Conservation (phyloP, 2,113 vertebrate species). For the Zapornia atra region DNA sequence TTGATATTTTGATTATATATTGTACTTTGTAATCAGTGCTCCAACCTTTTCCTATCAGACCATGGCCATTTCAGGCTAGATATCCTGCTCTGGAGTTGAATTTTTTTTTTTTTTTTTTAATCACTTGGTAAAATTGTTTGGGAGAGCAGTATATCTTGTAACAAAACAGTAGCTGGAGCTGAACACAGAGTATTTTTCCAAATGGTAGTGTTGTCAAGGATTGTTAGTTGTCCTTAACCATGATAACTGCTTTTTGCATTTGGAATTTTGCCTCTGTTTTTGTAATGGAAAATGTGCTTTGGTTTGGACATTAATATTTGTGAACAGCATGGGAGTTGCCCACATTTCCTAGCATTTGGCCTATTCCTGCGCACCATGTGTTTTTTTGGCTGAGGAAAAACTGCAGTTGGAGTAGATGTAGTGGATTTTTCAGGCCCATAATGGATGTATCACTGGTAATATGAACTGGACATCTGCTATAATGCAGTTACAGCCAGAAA, state of each 20-base stretch:
- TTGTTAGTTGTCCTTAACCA: constrained; percentile 49
- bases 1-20: constrained; percentile 39
- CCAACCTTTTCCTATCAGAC: not conserved
- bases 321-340: constrained; percentile 56
- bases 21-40: constrained; percentile 67
- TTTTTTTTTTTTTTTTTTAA: not conserved
- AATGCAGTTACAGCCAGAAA: constrained; percentile 14
- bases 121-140: constrained; percentile 13
- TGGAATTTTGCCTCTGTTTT: constrained; percentile 63
- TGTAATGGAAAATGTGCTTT: constrained; percentile 46
- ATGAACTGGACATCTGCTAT: constrained; percentile 62
- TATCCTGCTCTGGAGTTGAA: constrained; percentile 1
- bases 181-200: constrained; percentile 19
- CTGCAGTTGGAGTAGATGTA: not conserved
- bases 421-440: constrained; percentile 38
- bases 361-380: constrained; percentile 1
- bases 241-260: not conserved
- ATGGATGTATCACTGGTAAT: constrained; percentile 1
- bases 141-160: constrained; percentile 22
- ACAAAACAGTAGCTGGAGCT: constrained; percentile 27
- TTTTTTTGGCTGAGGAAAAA: constrained; percentile 35
- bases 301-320: constrained; percentile 17
- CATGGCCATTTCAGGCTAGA: not conserved
- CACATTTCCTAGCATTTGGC: constrained; percentile 60
- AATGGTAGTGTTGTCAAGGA: not conserved